A percentile compares a stretch with the other conserved stretches of the same genome.
phyloP scores from a whole-genome alignment of 35 echinoderm and acorn worm species.

The Strongylocentrotus purpuratus region DNA sequence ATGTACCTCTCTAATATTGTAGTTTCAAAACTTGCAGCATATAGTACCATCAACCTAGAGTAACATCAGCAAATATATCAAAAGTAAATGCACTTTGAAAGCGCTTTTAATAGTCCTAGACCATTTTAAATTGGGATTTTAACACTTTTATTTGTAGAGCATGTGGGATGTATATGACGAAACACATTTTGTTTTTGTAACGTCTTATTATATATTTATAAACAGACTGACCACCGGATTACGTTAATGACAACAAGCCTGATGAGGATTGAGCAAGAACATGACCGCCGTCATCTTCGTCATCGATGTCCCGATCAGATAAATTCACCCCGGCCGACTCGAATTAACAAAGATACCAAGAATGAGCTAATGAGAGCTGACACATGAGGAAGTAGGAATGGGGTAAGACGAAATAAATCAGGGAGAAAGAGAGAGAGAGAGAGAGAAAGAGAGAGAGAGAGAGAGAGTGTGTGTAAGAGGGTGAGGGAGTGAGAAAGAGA shows the following conservation, averaged over 20 bases:
- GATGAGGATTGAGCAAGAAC: neutral
- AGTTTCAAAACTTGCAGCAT: no score
- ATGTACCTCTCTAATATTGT: no score
- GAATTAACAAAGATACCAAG: constrained; percentile 15
- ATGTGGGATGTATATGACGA: no score
- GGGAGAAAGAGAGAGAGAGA: neutral
- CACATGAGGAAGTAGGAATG: neutral
- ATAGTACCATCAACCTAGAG: no score
- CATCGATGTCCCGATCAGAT: neutral
- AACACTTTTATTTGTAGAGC: no score
- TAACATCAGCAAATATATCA: no score
- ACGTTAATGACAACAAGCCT: neutral
- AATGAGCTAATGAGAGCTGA: neutral
- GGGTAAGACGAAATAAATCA: neutral
- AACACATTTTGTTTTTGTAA: no score
- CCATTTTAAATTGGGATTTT: no score
- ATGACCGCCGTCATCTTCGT: neutral
- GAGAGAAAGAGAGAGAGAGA: neutral
- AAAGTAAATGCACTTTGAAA: no score
- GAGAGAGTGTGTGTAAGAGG: neutral
- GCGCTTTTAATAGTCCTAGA: no score
- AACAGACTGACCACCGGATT: neutral
- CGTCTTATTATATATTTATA: no score
- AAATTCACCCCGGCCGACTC: neutral
- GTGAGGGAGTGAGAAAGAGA: neutral